These are phyloP conservation scores for Dusona sp. DNA, from an alignment of 2,888 invertebrate species.

Conservation along the genomic window DNA sequence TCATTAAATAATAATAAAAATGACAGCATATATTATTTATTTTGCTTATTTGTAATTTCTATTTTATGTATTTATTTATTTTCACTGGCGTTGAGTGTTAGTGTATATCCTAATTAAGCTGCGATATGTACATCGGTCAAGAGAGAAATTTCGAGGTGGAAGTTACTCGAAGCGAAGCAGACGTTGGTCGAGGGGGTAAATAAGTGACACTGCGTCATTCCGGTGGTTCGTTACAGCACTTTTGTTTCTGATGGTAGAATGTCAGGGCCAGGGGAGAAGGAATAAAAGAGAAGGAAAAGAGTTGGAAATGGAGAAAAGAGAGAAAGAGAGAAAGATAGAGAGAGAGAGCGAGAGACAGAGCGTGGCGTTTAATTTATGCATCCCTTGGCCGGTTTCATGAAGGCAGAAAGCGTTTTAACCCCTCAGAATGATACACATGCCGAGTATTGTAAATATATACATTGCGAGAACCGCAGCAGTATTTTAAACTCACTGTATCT, in stretches of 20 bases:
- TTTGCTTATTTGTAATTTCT: not conserved
- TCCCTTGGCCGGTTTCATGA: constrained; percentile 78
- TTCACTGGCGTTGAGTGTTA: too few species aligned
- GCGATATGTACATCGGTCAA: not conserved
- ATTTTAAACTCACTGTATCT: constrained; percentile 29
- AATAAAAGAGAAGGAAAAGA: not conserved
- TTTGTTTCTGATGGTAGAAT: constrained; percentile 49
- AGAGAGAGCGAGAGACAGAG: not conserved
- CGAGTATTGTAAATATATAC: constrained; percentile 11
- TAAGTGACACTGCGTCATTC: constrained; percentile 47
- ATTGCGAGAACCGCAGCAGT: constrained; percentile 43
- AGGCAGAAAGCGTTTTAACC: constrained; percentile 80
- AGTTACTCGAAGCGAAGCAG: not conserved
- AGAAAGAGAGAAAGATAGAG: not conserved
- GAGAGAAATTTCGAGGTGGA: constrained; percentile 3
- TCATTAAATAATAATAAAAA: too few species aligned
- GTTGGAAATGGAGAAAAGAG: constrained; percentile 2
- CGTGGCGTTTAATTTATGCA: constrained; percentile 78
- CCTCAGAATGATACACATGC: constrained; percentile 75
- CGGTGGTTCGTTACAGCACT: constrained; percentile 30
- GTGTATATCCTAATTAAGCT: not conserved
- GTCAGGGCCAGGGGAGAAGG: not conserved
- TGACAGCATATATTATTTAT: too few species aligned
- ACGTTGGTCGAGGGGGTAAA: constrained; percentile 13
- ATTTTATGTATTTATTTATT: not conserved